Base-by-base conservation (phyloP, 2,113 vertebrate genomes). In the Scomber scombrus region DNA sequence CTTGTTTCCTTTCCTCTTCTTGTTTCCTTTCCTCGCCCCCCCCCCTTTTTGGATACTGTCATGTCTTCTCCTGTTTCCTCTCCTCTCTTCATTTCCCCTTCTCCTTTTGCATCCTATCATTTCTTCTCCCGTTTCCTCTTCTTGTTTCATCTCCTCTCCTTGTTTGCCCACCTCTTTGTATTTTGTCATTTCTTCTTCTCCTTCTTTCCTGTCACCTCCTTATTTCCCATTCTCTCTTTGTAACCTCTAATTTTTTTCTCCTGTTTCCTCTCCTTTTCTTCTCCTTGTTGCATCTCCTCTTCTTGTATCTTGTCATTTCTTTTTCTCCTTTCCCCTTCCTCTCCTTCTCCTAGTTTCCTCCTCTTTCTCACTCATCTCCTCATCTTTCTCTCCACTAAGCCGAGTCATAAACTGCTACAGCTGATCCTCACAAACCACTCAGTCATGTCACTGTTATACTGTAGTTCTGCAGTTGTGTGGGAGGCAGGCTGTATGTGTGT, bases 381-480 rank as follows among this genome's bases (percentile, higher is more conserved):
- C 60, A 50, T 73, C 64, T 73, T 4, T 62, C 62, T 69, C 62
- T 85, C 71, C 71, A 51, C 66, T 79, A 73, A 80, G 45, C 34
- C 16, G 13, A 82, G 65, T 66, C 40, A 40, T 78, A 77, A 82
- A 63, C 65, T 51, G 69, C 64, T 66, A 3, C 74, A 71, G 85
- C 77, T 71, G 83, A 80, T 81, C 75, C 55, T 57, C 40, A 2
- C 67, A 66, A 26, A 75, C 58, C 62, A 46, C 58, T 79, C 80
- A 65, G 55, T 73, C 73, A 23, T 78, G 75, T 84, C 78, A 64
- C 73, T 63, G 80, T 57, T 78, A 34, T 7, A 26, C 23, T 26
- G 23, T 26, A 64, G 19, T 45, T 49, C 58, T 80, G 46, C 79
- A 34, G 75, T n/a, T 56, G 62, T 51, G 82, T 87, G 58, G 75